phyloP scores from a whole-genome alignment of 2,888 invertebrate species.

The Chydorus sphaericus region DNA sequence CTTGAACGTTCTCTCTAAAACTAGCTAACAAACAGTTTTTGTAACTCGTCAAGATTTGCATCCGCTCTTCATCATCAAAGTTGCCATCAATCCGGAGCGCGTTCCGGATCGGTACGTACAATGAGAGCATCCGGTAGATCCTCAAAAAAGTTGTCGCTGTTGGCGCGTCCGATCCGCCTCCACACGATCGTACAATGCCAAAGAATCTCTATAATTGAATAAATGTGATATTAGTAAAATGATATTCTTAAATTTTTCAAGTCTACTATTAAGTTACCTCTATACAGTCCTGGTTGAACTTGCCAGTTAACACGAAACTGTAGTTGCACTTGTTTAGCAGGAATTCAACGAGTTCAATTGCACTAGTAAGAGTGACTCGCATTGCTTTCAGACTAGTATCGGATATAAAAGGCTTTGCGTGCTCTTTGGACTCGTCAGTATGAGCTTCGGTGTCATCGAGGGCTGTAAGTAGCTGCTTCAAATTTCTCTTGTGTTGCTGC shows the following conservation, averaged over 20 bases:
- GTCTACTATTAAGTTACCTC: background rate
- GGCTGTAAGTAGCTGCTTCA: background rate
- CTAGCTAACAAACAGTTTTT: background rate
- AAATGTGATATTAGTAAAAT: background rate
- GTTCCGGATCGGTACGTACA: background rate
- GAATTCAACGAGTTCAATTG: background rate
- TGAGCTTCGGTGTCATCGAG: background rate
- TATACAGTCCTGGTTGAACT: background rate
- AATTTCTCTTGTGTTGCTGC: background rate
- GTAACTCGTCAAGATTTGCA: background rate
- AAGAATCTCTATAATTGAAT: background rate
- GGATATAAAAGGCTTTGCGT: background rate
- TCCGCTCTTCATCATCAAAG: background rate
- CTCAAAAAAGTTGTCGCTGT: background rate
- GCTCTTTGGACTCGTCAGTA: background rate
- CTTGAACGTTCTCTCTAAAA: background rate
- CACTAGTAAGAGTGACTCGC: background rate
- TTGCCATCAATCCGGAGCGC: background rate
- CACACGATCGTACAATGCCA: background rate
- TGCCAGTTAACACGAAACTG: background rate
- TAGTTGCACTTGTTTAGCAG: background rate
- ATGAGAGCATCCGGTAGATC: background rate
- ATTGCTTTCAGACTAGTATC: background rate
- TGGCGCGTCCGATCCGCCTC: background rate
- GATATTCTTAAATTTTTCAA: background rate